Evolutionary conservation across 1,140 invertebrate genomes (phyloP).

Genomic region (Apolygus lucorum): DNA sequence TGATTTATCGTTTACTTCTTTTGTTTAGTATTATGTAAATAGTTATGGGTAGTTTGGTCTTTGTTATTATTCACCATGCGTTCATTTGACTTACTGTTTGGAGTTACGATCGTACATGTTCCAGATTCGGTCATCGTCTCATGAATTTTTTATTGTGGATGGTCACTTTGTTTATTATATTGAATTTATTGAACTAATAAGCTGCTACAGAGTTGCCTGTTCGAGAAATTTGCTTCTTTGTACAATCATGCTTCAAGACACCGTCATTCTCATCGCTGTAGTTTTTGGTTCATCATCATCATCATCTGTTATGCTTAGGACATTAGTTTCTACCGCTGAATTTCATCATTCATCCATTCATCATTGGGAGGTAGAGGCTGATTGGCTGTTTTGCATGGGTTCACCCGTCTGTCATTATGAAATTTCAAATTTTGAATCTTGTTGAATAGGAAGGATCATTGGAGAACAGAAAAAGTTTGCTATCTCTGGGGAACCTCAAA

Average conservation of each 20-base stretch:
- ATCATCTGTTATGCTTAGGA: no score
- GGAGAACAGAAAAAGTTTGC: slow-evolving; percentile 30
- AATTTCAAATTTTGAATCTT: not conserved
- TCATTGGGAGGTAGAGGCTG: not conserved
- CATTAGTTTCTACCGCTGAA: not conserved
- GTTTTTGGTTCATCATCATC: no score
- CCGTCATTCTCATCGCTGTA: no score
- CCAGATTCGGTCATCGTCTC: no score
- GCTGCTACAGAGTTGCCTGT: not conserved
- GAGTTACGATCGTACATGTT: no score
- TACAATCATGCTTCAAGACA: no score
- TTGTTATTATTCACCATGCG: no score
- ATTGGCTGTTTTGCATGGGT: slow-evolving; percentile 2
- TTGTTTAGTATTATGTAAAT: no score
- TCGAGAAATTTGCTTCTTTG: not conserved
- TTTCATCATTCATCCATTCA: not conserved
- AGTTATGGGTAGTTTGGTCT: no score
- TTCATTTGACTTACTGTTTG: not conserved
- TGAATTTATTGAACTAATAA: not conserved
- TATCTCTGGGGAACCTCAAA: slow-evolving; percentile 29
- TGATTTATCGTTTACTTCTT: no score
- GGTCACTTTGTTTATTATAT: not conserved
- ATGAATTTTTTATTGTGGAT: not conserved
- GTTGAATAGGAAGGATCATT: slow-evolving; percentile 7
- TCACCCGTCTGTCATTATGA: not conserved